These are phyloP conservation scores for Halisarca cf. caerulea DNA, from an alignment of 37 sponge, comb jelly and placozoan genomes.

Conservation along the genomic window DNA sequence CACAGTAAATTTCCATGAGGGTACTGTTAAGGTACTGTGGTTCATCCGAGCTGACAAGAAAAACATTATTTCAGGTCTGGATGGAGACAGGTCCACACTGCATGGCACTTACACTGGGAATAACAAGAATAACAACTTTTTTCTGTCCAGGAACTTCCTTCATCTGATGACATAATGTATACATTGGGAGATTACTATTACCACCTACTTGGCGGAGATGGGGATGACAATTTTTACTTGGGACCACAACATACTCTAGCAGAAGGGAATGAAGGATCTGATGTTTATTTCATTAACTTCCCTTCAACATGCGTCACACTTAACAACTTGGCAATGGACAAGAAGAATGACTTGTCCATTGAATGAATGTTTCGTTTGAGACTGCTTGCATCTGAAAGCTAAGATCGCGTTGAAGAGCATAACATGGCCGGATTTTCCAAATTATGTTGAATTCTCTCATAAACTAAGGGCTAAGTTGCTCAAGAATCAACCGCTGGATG, in stretches of 20 bases:
- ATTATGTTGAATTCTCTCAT: constrained; percentile 11
- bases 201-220: not conserved
- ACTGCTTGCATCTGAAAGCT: too few species aligned
- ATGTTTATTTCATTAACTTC: constrained; percentile 1
- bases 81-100: not conserved
- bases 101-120: constrained; percentile 24
- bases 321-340: constrained; percentile 43
- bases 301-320: not conserved
- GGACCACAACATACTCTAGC: not conserved
- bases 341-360: too few species aligned
- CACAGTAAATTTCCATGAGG: not conserved
- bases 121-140: not conserved
- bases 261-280: constrained; percentile 28
- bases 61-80: not conserved
- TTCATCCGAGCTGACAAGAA: not conserved
- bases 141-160: not conserved
- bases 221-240: not conserved
- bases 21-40: too few species aligned
- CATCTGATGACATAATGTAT: not conserved
- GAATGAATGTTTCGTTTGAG: too few species aligned
- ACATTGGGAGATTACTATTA: not conserved
- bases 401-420: too few species aligned
- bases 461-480: too few species aligned
- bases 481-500: too few species aligned
- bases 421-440: not conserved